Evolutionary conservation across 2,888 invertebrate species (phyloP).

Genomic region (Stratiomys singularior): DNA sequence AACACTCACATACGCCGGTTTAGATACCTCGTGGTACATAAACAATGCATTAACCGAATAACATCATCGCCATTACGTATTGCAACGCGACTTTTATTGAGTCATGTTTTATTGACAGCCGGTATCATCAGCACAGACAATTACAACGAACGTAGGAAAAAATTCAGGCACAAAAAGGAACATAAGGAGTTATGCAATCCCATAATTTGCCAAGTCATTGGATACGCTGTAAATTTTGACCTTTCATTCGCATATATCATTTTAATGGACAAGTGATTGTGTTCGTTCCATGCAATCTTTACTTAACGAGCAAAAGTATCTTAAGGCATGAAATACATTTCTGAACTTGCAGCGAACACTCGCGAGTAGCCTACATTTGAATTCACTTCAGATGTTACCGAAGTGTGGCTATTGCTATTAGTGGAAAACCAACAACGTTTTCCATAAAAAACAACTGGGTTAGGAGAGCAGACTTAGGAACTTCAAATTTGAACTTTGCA

Average conservation of each 20-base stretch:
- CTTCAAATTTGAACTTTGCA: no score
- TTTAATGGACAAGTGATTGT: background rate
- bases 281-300: no score
- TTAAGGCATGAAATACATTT: no score
- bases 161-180: constrained; percentile 1
- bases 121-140: background rate
- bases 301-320: no score
- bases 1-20: background rate
- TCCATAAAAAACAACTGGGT: no score
- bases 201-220: constrained; percentile 11
- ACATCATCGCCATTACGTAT: constrained; percentile 15
- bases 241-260: background rate
- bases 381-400: no score
- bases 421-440: no score
- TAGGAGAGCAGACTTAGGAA: no score
- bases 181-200: background rate
- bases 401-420: no score
- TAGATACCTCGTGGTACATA: background rate
- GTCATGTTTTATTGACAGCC: constrained; percentile 20
- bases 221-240: background rate
- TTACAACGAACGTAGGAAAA: background rate
- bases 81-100: background rate
- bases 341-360: no score
- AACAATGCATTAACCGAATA: background rate
- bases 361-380: no score